Evolutionary conservation across 2,888 invertebrate genomes (phyloP).

Genomic region (Heliconius ismenius): DNA sequence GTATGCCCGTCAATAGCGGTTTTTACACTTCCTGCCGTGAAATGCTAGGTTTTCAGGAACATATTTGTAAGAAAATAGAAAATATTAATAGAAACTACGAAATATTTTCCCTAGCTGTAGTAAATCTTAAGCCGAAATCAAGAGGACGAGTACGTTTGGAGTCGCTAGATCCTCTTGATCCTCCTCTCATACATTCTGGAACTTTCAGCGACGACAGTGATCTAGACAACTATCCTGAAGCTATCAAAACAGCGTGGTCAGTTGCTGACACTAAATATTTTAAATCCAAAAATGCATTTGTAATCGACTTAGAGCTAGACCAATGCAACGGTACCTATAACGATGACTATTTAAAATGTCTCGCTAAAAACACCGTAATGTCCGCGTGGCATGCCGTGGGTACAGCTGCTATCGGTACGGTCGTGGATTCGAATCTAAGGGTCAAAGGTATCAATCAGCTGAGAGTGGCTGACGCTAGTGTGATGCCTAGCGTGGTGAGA

Average conservation of each 20-base stretch:
- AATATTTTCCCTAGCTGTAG: constrained; percentile 60
- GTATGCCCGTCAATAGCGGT: constrained; percentile 50
- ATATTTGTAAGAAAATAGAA: constrained; percentile 56
- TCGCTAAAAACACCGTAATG: constrained; percentile 56
- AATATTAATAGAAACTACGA: constrained; percentile 55
- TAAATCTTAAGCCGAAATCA: constrained; percentile 66
- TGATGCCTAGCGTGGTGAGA: constrained; percentile 62
- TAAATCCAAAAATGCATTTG: constrained; percentile 52
- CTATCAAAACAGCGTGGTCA: constrained; percentile 54
- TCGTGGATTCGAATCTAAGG: constrained; percentile 57
- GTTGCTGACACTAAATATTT: constrained; percentile 61
- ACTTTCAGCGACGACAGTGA: constrained; percentile 60
- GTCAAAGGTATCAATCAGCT: constrained; percentile 58
- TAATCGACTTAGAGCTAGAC: constrained; percentile 55
- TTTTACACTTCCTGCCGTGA: constrained; percentile 54
- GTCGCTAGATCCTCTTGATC: constrained; percentile 53
- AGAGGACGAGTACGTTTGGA: constrained; percentile 59
- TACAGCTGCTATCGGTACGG: constrained; percentile 65
- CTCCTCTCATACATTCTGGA: constrained; percentile 64
- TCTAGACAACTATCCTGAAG: constrained; percentile 56
- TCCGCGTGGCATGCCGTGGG: constrained; percentile 73
- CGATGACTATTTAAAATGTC: constrained; percentile 72
- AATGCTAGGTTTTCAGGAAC: constrained; percentile 54
- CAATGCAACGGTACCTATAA: constrained; percentile 53
- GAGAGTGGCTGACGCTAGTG: constrained; percentile 69